Evolutionary conservation across 2,113 vertebrate genomes (phyloP).

Genomic region (Ochotona princeps): DNA sequence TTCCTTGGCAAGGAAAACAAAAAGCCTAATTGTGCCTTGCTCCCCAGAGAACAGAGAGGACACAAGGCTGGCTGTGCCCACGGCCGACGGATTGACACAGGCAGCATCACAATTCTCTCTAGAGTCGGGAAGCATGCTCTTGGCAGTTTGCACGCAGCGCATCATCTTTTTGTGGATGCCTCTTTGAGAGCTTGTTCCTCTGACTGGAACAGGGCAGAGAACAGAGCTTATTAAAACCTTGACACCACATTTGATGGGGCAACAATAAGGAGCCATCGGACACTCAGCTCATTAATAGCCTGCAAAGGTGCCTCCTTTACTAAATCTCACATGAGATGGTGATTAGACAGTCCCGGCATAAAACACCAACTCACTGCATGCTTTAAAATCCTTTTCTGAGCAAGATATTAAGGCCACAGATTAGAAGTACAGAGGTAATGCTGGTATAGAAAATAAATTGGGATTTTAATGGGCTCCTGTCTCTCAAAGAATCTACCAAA

Average conservation of each 20-base stretch:
- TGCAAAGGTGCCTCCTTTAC: neutral
- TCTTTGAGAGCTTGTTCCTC: neutral
- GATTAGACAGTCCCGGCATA: neutral
- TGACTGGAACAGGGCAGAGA: neutral
- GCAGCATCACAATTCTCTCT: neutral
- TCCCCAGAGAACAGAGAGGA: neutral
- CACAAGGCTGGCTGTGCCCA: neutral
- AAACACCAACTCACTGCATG: neutral
- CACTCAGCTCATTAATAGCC: neutral
- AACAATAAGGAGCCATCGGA: neutral
- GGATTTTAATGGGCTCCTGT: constrained; percentile 13
- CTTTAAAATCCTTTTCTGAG: neutral
- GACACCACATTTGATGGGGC: neutral
- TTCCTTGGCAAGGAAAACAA: neutral
- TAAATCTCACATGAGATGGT: neutral
- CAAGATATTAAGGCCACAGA: neutral
- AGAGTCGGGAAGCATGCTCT: neutral
- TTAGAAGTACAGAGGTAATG: neutral
- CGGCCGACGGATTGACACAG: accelerated
- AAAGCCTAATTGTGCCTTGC: neutral
- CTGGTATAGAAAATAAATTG: neutral
- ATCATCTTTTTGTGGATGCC: neutral
- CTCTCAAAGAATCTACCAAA: neutral
- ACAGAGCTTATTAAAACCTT: neutral
- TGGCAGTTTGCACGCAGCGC: neutral